phyloP scores from a whole-genome alignment of 2,888 invertebrate species.

The Mythimna albipuncta region DNA sequence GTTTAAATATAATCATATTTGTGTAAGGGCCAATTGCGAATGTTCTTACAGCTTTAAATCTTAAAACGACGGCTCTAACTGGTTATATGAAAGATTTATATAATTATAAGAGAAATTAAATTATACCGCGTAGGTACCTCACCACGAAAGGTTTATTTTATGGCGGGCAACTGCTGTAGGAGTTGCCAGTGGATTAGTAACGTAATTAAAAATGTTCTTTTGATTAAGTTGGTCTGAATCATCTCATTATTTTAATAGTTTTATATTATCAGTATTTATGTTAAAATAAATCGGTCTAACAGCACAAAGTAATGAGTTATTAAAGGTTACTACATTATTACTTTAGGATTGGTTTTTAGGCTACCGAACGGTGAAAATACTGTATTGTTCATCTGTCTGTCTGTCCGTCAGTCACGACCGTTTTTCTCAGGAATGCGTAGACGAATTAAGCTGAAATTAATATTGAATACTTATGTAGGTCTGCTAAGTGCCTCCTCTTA shows the following conservation, averaged over 20 bases:
- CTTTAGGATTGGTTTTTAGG: no score
- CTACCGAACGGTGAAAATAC: no score
- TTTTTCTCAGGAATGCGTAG: no score
- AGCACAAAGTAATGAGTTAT: neutral
- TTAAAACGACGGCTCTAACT: no score
- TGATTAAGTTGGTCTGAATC: constrained; percentile 13
- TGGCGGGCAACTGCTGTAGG: constrained; percentile 24
- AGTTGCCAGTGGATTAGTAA: constrained; percentile 35
- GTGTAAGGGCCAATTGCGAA: constrained; percentile 29
- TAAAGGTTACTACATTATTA: neutral
- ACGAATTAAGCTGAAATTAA: no score
- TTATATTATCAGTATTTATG: neutral
- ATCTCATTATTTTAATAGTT: neutral
- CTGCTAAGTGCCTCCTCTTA: no score
- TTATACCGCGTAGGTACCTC: constrained; percentile 9
- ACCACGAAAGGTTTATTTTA: constrained; percentile 18
- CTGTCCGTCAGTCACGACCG: no score
- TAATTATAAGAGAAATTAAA: constrained; percentile 13
- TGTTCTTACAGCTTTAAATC: neutral
- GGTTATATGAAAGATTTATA: neutral
- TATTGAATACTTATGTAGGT: no score
- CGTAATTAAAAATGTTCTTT: constrained; percentile 33
- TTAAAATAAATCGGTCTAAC: neutral
- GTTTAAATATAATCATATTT: constrained; percentile 46
- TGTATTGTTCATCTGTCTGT: no score